phyloP scores from a whole-genome alignment of 2,888 invertebrate genomes.

The Diaprepes abbreviatus region DNA sequence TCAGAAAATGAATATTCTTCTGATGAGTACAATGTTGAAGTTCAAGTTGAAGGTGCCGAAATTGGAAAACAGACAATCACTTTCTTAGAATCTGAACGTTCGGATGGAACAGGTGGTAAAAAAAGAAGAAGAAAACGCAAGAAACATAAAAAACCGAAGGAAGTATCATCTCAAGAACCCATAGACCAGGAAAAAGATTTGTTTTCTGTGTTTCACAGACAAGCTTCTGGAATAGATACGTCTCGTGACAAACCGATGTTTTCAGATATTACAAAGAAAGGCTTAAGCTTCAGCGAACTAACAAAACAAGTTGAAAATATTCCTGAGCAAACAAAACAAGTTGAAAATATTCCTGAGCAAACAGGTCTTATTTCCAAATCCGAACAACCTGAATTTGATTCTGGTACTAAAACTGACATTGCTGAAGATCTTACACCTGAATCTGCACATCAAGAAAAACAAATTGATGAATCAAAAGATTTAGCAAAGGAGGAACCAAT shows the following conservation, averaged over 20 bases:
- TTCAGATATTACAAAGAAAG: slow-evolving; percentile 57
- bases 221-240: slow-evolving; percentile 54
- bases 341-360: slow-evolving; percentile 24
- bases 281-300: slow-evolving; percentile 40
- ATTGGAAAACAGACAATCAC: slow-evolving; percentile 53
- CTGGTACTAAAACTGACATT: not conserved
- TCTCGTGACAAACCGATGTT: slow-evolving; percentile 60
- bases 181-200: slow-evolving; percentile 54
- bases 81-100: slow-evolving; percentile 56
- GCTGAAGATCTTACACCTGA: not conserved
- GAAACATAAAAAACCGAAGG: slow-evolving; percentile 50
- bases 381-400: slow-evolving; percentile 1
- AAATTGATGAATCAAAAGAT: not conserved
- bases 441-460: not conserved
- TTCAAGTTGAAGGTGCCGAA: slow-evolving; percentile 59
- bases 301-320: slow-evolving; percentile 29
- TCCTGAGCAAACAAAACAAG: slow-evolving; percentile 15
- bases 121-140: slow-evolving; percentile 51
- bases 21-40: slow-evolving; percentile 60
- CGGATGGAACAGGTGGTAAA: slow-evolving; percentile 52
- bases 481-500: not conserved
- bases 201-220: slow-evolving; percentile 58
- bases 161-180: slow-evolving; percentile 19
- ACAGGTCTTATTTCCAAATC: not conserved
- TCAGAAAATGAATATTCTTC: slow-evolving; percentile 42